phyloP scores from a whole-genome alignment of 1,140 invertebrate species.

The Caligus rogercresseyi region DNA sequence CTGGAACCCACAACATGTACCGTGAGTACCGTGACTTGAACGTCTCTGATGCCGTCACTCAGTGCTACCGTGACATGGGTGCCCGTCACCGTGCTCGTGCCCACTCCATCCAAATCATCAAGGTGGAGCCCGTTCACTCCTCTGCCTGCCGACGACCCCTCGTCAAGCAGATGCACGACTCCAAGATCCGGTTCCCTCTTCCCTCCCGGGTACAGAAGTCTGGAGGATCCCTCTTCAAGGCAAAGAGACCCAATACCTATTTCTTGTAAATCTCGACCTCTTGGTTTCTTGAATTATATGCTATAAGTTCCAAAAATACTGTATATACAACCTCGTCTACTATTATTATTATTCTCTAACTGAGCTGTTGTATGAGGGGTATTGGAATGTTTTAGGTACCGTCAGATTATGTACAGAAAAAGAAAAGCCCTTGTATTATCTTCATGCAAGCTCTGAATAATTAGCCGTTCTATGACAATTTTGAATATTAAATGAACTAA shows the following conservation, averaged over 20 bases:
- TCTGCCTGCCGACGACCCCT: conserved; percentile 72
- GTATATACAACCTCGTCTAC: too few relatives aligned
- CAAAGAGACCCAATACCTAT: conserved; percentile 79
- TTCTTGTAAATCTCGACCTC: conserved; percentile 48
- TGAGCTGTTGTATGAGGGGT: too few relatives aligned
- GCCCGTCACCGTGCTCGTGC: conserved; percentile 91
- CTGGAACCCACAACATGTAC: conserved; percentile 99
- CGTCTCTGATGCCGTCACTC: conserved; percentile 84
- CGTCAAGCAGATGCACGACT: conserved; percentile 96
- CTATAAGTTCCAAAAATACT: too few relatives aligned
- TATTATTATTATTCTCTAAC: too few relatives aligned
- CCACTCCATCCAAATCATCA: conserved; percentile 95
- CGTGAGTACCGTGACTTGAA: conserved; percentile 93
- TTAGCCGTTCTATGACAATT: too few relatives aligned
- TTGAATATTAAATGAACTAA: too few relatives aligned
- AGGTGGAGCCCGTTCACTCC: conserved; percentile 75
- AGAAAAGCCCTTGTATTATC: too few relatives aligned
- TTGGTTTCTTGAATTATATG: conserved; percentile 13
- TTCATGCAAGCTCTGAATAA: too few relatives aligned
- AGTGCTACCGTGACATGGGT: conserved; percentile 98
- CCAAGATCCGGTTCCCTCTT: conserved; percentile 85
- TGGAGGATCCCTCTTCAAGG: conserved; percentile 37
- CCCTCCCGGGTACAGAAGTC: conserved; percentile 43
- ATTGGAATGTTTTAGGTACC: too few relatives aligned
- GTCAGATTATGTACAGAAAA: too few relatives aligned